Conservation (phyloP, 2,888 invertebrate genomes). For the Epirrita christyi region DNA sequence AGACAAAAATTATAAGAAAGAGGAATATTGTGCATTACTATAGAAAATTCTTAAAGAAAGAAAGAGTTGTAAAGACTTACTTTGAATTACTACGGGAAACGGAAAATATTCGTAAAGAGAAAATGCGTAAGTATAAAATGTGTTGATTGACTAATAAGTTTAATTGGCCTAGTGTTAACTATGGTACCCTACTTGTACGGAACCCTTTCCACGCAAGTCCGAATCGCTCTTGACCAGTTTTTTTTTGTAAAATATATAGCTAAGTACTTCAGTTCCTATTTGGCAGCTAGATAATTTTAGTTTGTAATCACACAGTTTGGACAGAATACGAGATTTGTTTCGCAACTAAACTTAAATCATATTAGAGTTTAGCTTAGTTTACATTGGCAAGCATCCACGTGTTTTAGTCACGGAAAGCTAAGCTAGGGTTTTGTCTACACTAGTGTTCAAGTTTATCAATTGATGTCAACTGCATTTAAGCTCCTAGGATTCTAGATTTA, state of each 20-base stretch:
- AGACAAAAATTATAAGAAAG: too few species aligned
- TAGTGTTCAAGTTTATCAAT: conserved; percentile 42
- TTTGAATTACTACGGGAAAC: too few species aligned
- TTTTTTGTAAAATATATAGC: background rate
- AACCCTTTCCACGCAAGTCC: too few species aligned
- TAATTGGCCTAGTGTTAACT: too few species aligned
- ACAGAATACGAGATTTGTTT: conserved; percentile 63
- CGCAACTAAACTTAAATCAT: conserved; percentile 71
- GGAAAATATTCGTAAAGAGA: too few species aligned
- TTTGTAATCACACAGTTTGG: conserved; percentile 48
- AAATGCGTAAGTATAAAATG: too few species aligned
- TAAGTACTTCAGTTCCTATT: conserved; percentile 10
- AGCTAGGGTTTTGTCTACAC: conserved; percentile 46
- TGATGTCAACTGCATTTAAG: conserved; percentile 27
- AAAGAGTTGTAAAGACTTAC: too few species aligned
- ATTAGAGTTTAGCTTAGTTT: conserved; percentile 70
- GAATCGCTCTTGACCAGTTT: too few species aligned
- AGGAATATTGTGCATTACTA: too few species aligned
- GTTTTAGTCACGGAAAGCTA: conserved; percentile 54
- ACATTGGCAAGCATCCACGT: conserved; percentile 69
- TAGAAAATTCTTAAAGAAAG: too few species aligned
- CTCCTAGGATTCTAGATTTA: background rate
- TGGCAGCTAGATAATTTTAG: conserved; percentile 41
- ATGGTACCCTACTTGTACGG: too few species aligned
- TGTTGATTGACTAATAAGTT: too few species aligned